Base-by-base conservation (phyloP, 2,113 vertebrate species). In the Dromaius novaehollandiae region DNA sequence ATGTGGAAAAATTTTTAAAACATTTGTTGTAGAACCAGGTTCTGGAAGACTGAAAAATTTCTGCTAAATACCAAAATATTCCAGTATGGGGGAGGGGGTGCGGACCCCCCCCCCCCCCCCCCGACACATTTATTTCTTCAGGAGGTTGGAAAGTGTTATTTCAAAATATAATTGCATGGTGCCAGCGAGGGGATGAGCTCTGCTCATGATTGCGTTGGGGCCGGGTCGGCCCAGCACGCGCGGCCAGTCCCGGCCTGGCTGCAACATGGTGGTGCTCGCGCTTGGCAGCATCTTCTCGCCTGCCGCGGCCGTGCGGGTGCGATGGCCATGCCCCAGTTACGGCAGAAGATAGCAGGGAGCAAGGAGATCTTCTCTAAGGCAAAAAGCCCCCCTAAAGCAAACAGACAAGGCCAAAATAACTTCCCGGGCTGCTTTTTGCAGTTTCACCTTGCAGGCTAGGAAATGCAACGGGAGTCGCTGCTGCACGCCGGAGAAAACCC, bases 1-100 rank as follows among this genome's bases (percentile, higher is more conserved):
- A 91, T 85, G 66, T 88, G 89, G 91, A 94, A 94, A 74, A 82
- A 80, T 80, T 91, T 96, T 80, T 2, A 61, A 95, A 95, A 91
- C 93, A 73, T 64, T 96, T 94, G 84, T 93, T 85, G 87, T 90
- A 65, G 84, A 91, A 85, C 42, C 75, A 50, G 87, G 11, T 87
- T 96, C 65, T 92, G 92, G 74, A 81, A 84, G 78, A 7, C 91
- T 69, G 77, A 76, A 9, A 71, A 13, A 0, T 60, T 87, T 70
- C 48, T 56, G 66, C 61, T 88, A 44, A 94, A 61, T 78, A 73
- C 46, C 82, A n/a, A 76, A 84, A 32, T 76, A 85, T 3, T 82
- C 6, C 1, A 20, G 71, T 38, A 25, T 0, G 13, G 30, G 13
- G 25, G 24, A 46, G 16, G 32, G 24, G 92, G 65, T 38, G 11